A percentile compares a stretch with the other conserved stretches of the same genome.
These are phyloP conservation scores for Arge pagana DNA, from an alignment of 2,888 invertebrate species.

Conservation along the genomic window DNA sequence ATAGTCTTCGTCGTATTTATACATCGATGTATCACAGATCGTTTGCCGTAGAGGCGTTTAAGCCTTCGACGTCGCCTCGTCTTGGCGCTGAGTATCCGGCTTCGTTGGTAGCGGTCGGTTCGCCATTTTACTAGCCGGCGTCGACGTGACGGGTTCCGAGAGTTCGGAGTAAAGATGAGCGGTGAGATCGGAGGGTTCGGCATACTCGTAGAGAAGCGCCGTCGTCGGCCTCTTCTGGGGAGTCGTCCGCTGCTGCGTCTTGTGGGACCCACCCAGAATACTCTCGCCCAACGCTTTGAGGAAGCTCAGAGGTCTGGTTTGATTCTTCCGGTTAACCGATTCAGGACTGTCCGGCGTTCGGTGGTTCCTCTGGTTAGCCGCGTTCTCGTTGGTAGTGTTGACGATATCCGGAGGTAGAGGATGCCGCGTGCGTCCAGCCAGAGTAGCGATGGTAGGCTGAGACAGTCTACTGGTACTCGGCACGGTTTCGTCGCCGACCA, in stretches of 20 bases:
- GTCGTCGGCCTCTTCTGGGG: conserved; percentile 46
- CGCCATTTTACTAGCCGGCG: conserved; percentile 65
- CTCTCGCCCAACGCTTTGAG: conserved; percentile 67
- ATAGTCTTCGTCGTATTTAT: background rate
- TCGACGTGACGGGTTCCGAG: conserved; percentile 54
- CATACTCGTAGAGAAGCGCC: conserved; percentile 61
- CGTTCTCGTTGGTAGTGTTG: conserved; percentile 34
- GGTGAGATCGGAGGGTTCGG: conserved; percentile 63
- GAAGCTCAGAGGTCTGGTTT: conserved; percentile 63
- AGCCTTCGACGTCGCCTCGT: conserved; percentile 17
- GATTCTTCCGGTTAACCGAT: conserved; percentile 32
- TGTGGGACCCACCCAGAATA: conserved; percentile 45
- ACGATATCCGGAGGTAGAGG: conserved; percentile 51
- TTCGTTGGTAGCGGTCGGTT: conserved; percentile 73
- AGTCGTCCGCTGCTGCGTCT: conserved; percentile 34
- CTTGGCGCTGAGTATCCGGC: conserved; percentile 60
- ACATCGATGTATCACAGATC: conserved; percentile 49
- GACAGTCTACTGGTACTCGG: conserved; percentile 57
- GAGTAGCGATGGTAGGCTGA: conserved; percentile 43
- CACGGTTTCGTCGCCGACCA: conserved; percentile 60
- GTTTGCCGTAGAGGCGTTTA: conserved; percentile 31
- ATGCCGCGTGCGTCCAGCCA: conserved; percentile 46
- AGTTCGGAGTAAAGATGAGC: conserved; percentile 64
- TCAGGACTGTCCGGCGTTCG: conserved; percentile 19
- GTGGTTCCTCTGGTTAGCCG: conserved; percentile 16